These are phyloP conservation scores for Tinamus guttatus DNA, from an alignment of 2,113 vertebrate genomes.

Conservation along the genomic window DNA sequence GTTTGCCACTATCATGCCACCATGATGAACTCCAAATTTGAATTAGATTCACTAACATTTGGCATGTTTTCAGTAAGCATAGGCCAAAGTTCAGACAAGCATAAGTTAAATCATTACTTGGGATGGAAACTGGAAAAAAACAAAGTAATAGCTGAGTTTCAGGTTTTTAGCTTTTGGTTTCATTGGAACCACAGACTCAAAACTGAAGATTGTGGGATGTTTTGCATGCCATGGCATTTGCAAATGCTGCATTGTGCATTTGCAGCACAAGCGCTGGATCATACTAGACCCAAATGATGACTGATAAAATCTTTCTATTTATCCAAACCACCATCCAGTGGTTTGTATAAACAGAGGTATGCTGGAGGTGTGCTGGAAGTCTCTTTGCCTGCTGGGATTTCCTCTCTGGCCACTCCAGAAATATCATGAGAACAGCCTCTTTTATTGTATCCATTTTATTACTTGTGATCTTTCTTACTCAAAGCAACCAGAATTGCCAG, in stretches of 20 bases:
- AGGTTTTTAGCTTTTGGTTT: neutral
- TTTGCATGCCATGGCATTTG: neutral
- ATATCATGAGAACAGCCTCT: neutral
- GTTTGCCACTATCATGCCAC: neutral
- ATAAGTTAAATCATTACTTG: neutral
- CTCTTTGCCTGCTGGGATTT: neutral
- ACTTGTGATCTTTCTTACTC: neutral
- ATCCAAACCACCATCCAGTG: neutral
- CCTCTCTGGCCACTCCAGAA: neutral
- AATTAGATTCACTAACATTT: neutral
- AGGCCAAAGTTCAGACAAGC: neutral
- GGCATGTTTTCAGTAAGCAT: neutral
- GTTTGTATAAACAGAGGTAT: neutral
- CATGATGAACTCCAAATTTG: neutral
- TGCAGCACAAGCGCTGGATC: neutral
- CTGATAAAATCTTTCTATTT: conserved; percentile 10
- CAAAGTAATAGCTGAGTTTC: neutral
- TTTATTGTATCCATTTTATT: neutral
- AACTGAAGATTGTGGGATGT: neutral
- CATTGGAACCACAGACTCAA: neutral
- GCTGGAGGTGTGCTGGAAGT: neutral
- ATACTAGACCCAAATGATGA: neutral
- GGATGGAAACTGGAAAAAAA: neutral
- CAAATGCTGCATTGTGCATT: neutral
- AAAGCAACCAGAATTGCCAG: neutral